These are phyloP conservation scores for Microtus obscurus DNA, from an alignment of 2,797 vertebrate genomes.

Conservation along the genomic window DNA sequence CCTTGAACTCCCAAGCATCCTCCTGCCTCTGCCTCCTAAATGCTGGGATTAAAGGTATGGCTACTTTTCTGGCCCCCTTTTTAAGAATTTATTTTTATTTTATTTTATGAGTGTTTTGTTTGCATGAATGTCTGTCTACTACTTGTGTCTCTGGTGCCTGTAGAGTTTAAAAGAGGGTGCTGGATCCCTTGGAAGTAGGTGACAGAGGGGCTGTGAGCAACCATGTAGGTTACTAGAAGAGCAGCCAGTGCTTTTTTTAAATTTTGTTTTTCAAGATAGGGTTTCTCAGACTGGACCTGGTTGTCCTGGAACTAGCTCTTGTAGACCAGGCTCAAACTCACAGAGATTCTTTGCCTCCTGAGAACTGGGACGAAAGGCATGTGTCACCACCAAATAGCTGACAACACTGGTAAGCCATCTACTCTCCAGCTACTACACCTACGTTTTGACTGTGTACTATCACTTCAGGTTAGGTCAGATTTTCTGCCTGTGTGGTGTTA, in stretches of 20 bases:
- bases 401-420: too few species aligned
- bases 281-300: too few species aligned
- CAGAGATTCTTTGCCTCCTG: too few species aligned
- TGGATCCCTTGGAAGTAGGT: too few species aligned
- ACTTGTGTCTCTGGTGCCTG: neutral
- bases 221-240: neutral
- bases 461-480: neutral
- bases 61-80: neutral
- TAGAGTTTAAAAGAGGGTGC: neutral
- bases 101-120: neutral
- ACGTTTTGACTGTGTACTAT: neutral
- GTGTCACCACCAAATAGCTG: too few species aligned
- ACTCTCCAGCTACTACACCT: neutral
- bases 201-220: neutral
- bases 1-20: neutral
- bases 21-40: neutral
- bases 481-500: neutral
- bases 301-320: too few species aligned
- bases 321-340: too few species aligned
- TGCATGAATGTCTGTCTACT: neutral
- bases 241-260: neutral
- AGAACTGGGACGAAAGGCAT: too few species aligned
- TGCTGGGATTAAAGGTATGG: neutral
- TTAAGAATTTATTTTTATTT: neutral
- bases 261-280: too few species aligned